These are phyloP conservation scores for Prostheceraeus crozeri DNA, from an alignment of 2,888 invertebrate species.

Conservation along the genomic window DNA sequence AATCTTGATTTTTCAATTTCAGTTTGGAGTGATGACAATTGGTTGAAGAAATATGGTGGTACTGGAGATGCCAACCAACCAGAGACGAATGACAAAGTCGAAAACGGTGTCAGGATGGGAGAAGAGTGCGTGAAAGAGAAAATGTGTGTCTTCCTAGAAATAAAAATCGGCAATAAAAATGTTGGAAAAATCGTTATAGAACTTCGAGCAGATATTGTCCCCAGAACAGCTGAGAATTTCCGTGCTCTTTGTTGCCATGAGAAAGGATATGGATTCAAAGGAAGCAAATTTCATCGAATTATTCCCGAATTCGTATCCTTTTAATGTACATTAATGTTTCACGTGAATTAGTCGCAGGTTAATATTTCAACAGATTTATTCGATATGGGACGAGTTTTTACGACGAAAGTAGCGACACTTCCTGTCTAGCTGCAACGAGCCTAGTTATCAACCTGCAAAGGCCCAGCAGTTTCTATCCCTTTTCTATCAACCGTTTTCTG, in stretches of 20 bases:
- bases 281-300: constrained; percentile 78
- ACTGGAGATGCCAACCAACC: constrained; percentile 50
- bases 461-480: no score
- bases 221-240: constrained; percentile 77
- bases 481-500: no score
- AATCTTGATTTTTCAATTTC: constrained; percentile 35
- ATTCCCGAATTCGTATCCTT: constrained; percentile 89
- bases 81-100: constrained; percentile 53
- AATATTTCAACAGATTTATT: constrained; percentile 13
- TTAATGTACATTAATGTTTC: constrained; percentile 14
- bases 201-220: constrained; percentile 81
- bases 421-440: no score
- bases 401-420: no score
- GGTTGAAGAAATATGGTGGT: constrained; percentile 95
- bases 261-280: constrained; percentile 89
- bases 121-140: neutral
- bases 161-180: constrained; percentile 78
- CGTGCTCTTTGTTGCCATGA: constrained; percentile 85
- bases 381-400: no score
- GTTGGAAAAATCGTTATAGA: constrained; percentile 83
- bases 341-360: constrained; percentile 28
- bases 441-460: no score
- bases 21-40: constrained; percentile 95
- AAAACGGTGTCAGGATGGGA: constrained; percentile 40
- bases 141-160: constrained; percentile 94